Evolutionary conservation across 2,888 invertebrate species (phyloP).

Genomic region (Hermaeophaga mercurialis): DNA sequence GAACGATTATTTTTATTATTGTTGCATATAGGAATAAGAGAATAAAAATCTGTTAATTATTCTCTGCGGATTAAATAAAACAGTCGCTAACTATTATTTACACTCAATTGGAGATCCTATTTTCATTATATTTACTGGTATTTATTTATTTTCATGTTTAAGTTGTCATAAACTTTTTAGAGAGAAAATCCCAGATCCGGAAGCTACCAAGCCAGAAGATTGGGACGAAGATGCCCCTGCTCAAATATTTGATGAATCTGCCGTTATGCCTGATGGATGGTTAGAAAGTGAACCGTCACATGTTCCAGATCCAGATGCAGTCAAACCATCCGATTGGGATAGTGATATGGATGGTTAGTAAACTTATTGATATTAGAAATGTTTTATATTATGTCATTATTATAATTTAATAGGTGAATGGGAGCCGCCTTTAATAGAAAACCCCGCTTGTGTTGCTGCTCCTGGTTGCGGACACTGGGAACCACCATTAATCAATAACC

Average conservation of each 20-base stretch:
- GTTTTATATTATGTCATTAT: no score
- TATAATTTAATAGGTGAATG: slow-evolving; percentile 74
- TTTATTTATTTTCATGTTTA: no score
- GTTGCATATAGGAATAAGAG: no score
- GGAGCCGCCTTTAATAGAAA: slow-evolving; percentile 93
- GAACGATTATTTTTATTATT: no score
- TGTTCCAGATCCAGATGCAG: slow-evolving; percentile 83
- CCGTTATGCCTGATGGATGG: slow-evolving; percentile 89
- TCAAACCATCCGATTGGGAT: slow-evolving; percentile 95
- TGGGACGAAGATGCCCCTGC: slow-evolving; percentile 97
- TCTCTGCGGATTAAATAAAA: no score
- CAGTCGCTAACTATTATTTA: no score
- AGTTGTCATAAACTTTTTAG: slow-evolving; percentile 52
- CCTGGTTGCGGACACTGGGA: slow-evolving; percentile 92
- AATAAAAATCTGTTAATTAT: no score
- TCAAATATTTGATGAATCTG: slow-evolving; percentile 83
- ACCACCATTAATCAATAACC: slow-evolving; percentile 84
- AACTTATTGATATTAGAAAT: no score
- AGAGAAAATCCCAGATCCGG: slow-evolving; percentile 51
- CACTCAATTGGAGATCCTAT: no score
- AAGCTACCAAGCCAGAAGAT: slow-evolving; percentile 87
- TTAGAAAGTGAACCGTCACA: slow-evolving; percentile 88
- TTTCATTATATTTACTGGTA: no score
- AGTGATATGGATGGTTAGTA: slow-evolving; percentile 81
- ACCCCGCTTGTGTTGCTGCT: slow-evolving; percentile 77